Base-by-base conservation (phyloP, 2,113 vertebrate genomes). In the Clupea harengus region DNA sequence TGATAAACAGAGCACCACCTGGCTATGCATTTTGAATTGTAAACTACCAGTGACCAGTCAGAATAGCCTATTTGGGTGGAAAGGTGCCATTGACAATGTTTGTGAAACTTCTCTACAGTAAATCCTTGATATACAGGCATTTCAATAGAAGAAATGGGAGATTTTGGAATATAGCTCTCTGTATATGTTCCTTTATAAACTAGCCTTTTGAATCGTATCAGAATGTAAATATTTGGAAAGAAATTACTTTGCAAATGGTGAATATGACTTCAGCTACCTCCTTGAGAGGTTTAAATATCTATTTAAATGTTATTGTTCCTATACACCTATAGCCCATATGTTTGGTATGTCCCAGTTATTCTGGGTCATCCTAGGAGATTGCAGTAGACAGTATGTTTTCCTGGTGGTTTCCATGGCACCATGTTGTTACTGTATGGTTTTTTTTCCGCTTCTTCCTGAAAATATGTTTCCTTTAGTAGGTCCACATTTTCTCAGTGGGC, bases 401-500 rank as follows among this genome's bases (percentile, higher is more conserved):
- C 67, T 39, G 10, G 28, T 39, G 67, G 67, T 75, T 75, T 11
- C 67, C 28, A 75, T 75, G 67, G 67, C 67, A 75, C 67, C 67
- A 75, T 75, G 28, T 39, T 75, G 25, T 75, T 32, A 39, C 28
- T 75, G 67, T 75, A 32, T 75, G 67, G 13, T 32, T 75, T 32
- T 13, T 32, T 75, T 17, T 75, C 0, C 39, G 25, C 64, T 72
- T 72, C 64, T 72, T 72, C 64, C 64, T 72, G 25, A 75, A 75
- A 75, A 75, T 75, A 75, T 75, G 67, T 75, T 75, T 75, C 67
- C 67, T 75, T 75, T 75, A 75, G 67, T 9, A 15, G 67, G 67
- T 32, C 67, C 67, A 75, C 28, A 15, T 39, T 75, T 32, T 39
- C 28, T 39, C 67, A 39, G 10, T 15, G 11, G 67, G 67, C 67